Evolutionary conservation across 2,797 vertebrate genomes (phyloP).

Genomic region (Brachyalestes nurse): DNA sequence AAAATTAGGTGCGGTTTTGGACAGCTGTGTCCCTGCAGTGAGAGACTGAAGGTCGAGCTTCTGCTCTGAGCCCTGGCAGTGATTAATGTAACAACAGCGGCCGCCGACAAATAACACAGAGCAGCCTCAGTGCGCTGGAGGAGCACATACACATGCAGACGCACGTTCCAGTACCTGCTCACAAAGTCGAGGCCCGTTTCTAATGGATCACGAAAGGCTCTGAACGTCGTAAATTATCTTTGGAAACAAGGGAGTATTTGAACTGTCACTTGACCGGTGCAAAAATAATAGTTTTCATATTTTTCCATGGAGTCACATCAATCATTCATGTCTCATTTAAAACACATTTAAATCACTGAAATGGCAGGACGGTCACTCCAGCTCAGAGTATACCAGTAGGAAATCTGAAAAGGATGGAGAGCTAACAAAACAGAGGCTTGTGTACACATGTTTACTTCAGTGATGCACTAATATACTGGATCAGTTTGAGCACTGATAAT

Average conservation of each 20-base stretch:
- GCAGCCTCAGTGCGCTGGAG: constrained; percentile 8
- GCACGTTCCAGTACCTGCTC: constrained; percentile 21
- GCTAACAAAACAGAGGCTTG: not conserved
- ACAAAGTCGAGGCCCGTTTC: constrained; percentile 2
- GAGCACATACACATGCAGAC: constrained; percentile 15
- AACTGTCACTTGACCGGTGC: not conserved
- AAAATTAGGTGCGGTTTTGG: constrained; percentile 59
- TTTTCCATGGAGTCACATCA: not conserved
- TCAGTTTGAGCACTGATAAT: not conserved
- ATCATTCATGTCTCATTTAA: not conserved
- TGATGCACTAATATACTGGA: not conserved
- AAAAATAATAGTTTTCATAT: not conserved
- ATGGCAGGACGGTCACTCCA: not conserved
- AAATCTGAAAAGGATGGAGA: not conserved
- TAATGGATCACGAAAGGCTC: constrained; percentile 5
- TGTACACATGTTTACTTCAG: not conserved
- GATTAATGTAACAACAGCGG: constrained; percentile 57
- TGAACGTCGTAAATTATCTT: not conserved
- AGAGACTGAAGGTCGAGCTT: constrained; percentile 49
- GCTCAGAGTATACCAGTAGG: not conserved
- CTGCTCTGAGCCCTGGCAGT: constrained; percentile 47
- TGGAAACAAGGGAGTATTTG: constrained; percentile 9
- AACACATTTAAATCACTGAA: not conserved
- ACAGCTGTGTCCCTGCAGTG: constrained; percentile 56
- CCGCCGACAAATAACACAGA: constrained; percentile 43